Conservation (phyloP, 2,888 invertebrate species). For the Luffia ferchaultella region DNA sequence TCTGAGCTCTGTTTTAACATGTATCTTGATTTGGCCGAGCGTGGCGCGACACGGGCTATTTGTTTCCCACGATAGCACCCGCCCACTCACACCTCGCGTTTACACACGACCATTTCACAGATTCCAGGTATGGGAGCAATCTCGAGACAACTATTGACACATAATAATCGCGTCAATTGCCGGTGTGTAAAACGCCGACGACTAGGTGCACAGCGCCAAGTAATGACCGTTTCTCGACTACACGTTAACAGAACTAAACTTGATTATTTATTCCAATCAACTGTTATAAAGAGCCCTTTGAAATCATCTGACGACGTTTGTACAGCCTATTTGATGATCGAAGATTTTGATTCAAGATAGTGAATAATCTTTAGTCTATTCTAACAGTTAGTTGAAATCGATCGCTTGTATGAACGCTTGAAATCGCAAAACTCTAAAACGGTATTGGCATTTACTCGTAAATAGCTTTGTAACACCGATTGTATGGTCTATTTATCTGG, state of each 20-base stretch:
- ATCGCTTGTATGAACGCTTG: too few relatives aligned
- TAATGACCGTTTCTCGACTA: constrained; percentile 37
- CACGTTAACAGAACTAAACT: constrained; percentile 15
- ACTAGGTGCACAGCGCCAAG: constrained; percentile 33
- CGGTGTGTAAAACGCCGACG: constrained; percentile 26
- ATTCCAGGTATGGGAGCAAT: constrained; percentile 30
- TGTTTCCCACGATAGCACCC: constrained; percentile 60
- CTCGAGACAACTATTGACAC: constrained; percentile 43
- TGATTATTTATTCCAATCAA: too few relatives aligned
- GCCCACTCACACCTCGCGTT: constrained; percentile 33
- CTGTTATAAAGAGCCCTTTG: too few relatives aligned
- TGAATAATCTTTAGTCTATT: too few relatives aligned
- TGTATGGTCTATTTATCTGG: too few relatives aligned
- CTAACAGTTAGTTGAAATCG: too few relatives aligned
- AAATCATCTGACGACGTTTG: too few relatives aligned
- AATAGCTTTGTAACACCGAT: too few relatives aligned
- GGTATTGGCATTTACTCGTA: too few relatives aligned
- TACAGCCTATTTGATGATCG: too few relatives aligned
- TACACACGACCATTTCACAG: constrained; percentile 17
- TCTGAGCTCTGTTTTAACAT: neutral
- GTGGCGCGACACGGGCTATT: constrained; percentile 44
- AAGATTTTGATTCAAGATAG: too few relatives aligned
- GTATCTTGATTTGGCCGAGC: constrained; percentile 13
- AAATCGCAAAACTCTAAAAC: too few relatives aligned
- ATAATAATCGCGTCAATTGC: constrained; percentile 36